Base-by-base conservation (phyloP, 2,888 invertebrate species). In the Cephus sareptanus region DNA sequence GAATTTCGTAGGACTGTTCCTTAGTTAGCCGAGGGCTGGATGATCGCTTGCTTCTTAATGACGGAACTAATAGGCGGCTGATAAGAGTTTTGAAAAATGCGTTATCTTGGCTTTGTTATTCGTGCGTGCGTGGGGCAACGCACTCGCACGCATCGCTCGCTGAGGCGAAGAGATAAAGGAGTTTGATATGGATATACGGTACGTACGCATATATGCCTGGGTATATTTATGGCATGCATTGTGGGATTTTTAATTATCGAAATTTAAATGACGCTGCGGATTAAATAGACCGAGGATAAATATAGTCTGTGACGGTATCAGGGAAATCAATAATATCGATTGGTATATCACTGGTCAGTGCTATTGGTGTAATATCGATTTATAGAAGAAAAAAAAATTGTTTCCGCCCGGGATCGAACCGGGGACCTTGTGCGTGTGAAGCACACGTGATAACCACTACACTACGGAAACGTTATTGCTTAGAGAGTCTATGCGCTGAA, bases 381-480 rank as follows among this genome's bases (percentile, higher is more conserved):
- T 56, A 0, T 56, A 56, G 56, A 23, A 40, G 6, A 35, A 40
- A 15, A 56, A 56, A 56, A 56, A 56, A 56, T 56, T 88, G 88
- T 88, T 88, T 87, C 88, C 87, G 88, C 88, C 87, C 87, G 88
- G 88, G 87, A 84, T 88, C 88, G 88, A 88, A 88, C 88, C 88
- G 88, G 86, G 86, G 88, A 85, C 88, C 87, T 85, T 85, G 95
- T 95, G 95, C 95, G 94, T 95, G 95, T 95, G 95, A 95, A 95
- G 95, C 95, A 95, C 95, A 95, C 94, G 94, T 95, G 94, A 95
- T 95, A 94, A 95, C 95, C 94, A 94, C 95, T 95, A 94, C 95
- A 95, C 94, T 94, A 95, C 94, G 94, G 94, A 94, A 94, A 94
- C 94, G 6, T 34, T 9, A 40, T 56, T 56, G 0, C 0, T 56